phyloP scores from a whole-genome alignment of 2,888 invertebrate genomes.

The Pheosia gnoma region DNA sequence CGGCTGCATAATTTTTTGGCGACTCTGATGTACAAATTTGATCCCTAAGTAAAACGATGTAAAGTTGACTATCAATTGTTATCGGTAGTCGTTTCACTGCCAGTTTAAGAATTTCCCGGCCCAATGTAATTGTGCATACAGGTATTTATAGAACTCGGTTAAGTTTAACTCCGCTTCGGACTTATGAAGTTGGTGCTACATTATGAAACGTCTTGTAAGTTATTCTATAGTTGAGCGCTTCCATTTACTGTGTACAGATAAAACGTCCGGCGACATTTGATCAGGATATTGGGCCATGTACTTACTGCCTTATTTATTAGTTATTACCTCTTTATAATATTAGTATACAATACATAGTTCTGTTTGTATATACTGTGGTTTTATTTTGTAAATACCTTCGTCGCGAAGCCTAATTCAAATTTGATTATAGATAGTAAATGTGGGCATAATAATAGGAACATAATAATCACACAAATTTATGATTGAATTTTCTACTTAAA shows the following conservation, averaged over 20 bases:
- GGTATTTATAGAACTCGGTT: slow-evolving; percentile 55
- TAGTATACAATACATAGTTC: slow-evolving; percentile 47
- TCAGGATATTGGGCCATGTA: slow-evolving; percentile 57
- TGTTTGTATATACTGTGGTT: slow-evolving; percentile 54
- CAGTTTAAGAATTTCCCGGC: no score
- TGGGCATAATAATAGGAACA: no score
- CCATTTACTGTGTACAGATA: slow-evolving; percentile 27
- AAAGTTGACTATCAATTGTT: no score
- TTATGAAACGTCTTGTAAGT: slow-evolving; percentile 43
- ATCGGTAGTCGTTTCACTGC: no score
- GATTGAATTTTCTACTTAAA: no score
- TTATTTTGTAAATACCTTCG: slow-evolving; percentile 34
- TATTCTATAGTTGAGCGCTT: slow-evolving; percentile 42
- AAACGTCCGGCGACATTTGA: slow-evolving; percentile 10
- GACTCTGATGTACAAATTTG: no score
- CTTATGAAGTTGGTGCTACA: slow-evolving; percentile 71
- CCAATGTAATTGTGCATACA: slow-evolving; percentile 39
- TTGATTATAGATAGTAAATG: background rate
- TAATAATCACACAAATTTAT: no score
- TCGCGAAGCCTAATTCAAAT: background rate
- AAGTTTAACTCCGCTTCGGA: slow-evolving; percentile 49
- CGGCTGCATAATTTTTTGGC: no score
- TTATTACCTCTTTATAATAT: slow-evolving; percentile 38
- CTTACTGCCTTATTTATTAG: slow-evolving; percentile 70
- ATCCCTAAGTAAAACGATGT: no score